Base-by-base conservation (phyloP, 1,140 invertebrate species). In the Andrena cerasifolii region DNA sequence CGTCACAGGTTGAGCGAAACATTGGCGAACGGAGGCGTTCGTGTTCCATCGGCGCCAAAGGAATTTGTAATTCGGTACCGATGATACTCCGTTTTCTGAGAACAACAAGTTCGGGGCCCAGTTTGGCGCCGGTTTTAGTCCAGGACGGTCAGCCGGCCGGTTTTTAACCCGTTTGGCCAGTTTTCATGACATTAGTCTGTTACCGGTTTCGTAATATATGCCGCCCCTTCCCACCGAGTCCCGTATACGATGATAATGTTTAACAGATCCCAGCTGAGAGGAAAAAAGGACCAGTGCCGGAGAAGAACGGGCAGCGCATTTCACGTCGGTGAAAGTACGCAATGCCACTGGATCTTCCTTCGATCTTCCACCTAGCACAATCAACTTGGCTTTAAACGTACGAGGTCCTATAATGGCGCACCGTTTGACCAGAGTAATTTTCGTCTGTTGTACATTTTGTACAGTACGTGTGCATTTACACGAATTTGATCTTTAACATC, bases 121-220 rank as follows among this genome's bases (percentile, higher is more conserved):
- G 82, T 75, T 79, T 85, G 83, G 79, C 82, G 75, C 74, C 75
- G 61, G 63, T 71, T 40, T 84, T 75, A 81, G 61, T 47, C 33
- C 65, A 36, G 71, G 73, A 84, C 80, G 82, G 74, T 85, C 83
- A 84, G 68, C 79, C 67, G 66, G 58, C 75, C 79, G 79, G 79
- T 85, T 85, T 85, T 85, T 82, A 84, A 85, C 83, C 71, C 66
- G 83, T 82, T 71, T 68, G 74, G 83, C 82, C 74, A 85, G 83
- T 85, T 84, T 84, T 79, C 83, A 75, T 84, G 73, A 84, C 80
- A 85, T 84, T 85, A 84, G 33, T 73, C 79, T 75, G 82, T 85
- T 85, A 84, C 83, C 79, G 83, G 83, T 85, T 84, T 85, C 78
- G 47, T 84, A 84, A 84, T 85, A 76, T 82, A 82, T 79, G 79